Evolutionary conservation across 2,113 vertebrate species (phyloP), one percentile per base, ranked within the genome.

Genomic region (Myrmecobius fasciatus): DNA sequence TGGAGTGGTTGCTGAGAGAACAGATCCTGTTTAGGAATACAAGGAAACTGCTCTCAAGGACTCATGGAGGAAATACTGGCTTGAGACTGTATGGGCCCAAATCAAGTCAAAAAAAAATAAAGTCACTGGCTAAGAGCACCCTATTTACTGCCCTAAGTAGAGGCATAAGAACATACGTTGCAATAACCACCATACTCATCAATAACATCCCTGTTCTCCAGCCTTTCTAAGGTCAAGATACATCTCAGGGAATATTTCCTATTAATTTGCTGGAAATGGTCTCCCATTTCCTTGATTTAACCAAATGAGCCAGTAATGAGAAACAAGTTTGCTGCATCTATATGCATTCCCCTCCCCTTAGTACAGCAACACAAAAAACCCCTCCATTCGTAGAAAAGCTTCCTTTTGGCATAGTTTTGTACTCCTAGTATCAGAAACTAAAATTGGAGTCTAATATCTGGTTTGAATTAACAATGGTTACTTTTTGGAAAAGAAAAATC

Each of bases 171-270:
- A 93, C 93, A 9, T 83, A 49, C 25, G 25, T 47, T 90, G 46
- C 0, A 3, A 3, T 51, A 3, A 49, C 0, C 67, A 75, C 4
- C 36, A 31, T 0, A 0, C 0, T 91, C 46, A 10, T 8, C 0
- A 89, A 51, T 7, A 83, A 11, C 17, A 49, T 28, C 91, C 89
- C 90, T 46, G 1, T 75, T 46, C 17, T 20, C 36, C n/a, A 83
- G 43, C 6, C 17, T 83, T 83, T 83, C 67, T n/a, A n/a, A 75
- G 60, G 60, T 89, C 89, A 25, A 26, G 17, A 89, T 48, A 12
- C 8, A 31, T 51, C 46, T 43, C 47, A 28, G 89, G 89, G 89
- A 47, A 90, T 47, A 48, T 31, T 90, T 48, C 46, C 89, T 31
- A 47, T 89, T 48, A 89, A 89, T 28, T 49, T 51, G 6, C 31